Evolutionary conservation across 2,888 invertebrate genomes (phyloP).

Genomic region (Cheilosia impressa): DNA sequence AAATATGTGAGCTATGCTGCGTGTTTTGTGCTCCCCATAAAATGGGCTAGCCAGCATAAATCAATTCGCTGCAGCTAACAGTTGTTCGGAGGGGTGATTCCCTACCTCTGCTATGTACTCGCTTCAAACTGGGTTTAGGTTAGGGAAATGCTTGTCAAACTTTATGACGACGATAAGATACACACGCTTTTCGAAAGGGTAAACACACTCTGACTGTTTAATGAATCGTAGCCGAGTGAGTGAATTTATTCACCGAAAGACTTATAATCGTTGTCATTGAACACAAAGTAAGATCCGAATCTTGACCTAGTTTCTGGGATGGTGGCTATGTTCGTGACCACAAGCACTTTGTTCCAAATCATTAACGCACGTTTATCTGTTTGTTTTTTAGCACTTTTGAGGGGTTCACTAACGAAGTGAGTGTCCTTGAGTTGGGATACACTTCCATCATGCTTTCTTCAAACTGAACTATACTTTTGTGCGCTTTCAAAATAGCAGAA

Average conservation of each 20-base stretch:
- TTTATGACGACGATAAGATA: background rate
- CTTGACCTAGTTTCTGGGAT: conserved; percentile 3
- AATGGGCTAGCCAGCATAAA: conserved; percentile 63
- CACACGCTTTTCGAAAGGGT: background rate
- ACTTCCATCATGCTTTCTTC: too few relatives aligned
- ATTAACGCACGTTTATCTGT: background rate
- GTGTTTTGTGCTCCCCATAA: conserved; percentile 59
- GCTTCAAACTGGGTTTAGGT: conserved; percentile 13
- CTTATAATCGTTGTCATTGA: background rate
- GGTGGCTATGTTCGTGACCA: background rate
- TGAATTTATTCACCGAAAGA: background rate
- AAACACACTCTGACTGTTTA: background rate
- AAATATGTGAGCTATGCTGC: conserved; percentile 62
- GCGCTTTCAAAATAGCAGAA: too few relatives aligned
- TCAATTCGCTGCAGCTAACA: conserved; percentile 43
- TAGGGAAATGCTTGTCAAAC: conserved; percentile 6
- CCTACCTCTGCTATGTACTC: background rate
- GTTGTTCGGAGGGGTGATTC: conserved; percentile 12
- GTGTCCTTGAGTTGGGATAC: background rate
- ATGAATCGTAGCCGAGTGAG: background rate
- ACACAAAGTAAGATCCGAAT: background rate
- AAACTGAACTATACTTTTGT: too few relatives aligned
- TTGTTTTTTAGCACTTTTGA: background rate
- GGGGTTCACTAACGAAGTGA: background rate
- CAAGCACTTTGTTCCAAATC: background rate